phyloP scores from a whole-genome alignment of 2,113 vertebrate species.

The Callopanchax toddi region DNA sequence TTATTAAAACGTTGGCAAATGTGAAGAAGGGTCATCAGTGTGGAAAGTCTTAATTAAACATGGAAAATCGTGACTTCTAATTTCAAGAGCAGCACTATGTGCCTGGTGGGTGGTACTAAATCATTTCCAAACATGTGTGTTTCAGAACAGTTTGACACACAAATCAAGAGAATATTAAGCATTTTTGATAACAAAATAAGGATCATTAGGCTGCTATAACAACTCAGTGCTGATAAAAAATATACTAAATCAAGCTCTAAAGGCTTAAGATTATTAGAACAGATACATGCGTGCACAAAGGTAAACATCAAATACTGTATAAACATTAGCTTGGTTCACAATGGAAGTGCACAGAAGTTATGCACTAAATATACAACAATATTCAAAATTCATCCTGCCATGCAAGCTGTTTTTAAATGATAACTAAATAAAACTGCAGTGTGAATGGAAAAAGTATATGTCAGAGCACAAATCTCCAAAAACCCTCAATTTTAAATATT shows the following conservation, averaged over 20 bases:
- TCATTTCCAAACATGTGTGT: background rate
- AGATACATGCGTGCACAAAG: no score
- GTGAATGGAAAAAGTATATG: background rate
- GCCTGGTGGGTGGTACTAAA: background rate
- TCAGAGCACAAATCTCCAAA: background rate
- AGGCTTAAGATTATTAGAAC: no score
- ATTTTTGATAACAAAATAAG: background rate
- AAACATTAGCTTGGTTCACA: no score
- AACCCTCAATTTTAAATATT: background rate
- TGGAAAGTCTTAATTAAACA: background rate
- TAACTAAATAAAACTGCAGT: background rate
- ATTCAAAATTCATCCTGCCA: no score
- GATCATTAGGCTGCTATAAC: no score
- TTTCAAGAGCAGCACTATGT: conserved; percentile 15
- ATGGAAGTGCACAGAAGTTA: no score
- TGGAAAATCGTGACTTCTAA: background rate
- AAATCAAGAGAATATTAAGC: background rate
- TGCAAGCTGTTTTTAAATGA: background rate
- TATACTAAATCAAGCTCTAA: no score
- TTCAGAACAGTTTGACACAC: background rate
- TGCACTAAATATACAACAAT: no score
- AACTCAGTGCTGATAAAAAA: no score
- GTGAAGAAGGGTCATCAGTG: background rate
- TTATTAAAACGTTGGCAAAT: no score
- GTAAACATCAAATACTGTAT: no score